A percentile compares a stretch with the other conserved stretches of the same genome.
These are phyloP conservation scores for Microplitis demolitor DNA, from an alignment of 1,140 invertebrate species.

Conservation along the genomic window DNA sequence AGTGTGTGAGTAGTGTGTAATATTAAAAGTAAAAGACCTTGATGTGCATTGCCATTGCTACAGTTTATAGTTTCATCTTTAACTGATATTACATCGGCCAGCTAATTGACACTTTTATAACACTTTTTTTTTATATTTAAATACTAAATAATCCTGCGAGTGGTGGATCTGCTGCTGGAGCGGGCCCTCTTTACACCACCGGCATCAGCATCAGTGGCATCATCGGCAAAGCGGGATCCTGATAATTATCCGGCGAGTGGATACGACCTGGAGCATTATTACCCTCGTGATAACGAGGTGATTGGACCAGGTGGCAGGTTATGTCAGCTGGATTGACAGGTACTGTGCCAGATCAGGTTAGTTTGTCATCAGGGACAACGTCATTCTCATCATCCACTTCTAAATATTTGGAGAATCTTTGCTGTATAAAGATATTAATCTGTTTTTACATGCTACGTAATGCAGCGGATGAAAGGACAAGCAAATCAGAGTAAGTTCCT, in stretches of 20 bases:
- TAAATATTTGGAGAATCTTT: not conserved
- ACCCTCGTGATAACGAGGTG: not conserved
- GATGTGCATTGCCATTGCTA: not conserved
- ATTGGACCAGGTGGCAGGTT: conserved; percentile 48
- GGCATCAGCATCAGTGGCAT: too few relatives aligned
- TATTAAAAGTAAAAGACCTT: not conserved
- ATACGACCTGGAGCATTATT: conserved; percentile 1
- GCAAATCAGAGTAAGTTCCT: conserved; percentile 64
- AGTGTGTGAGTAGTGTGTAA: conserved; percentile 9
- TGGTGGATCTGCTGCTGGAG: too few relatives aligned
- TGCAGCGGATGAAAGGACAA: conserved; percentile 90
- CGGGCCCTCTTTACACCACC: too few relatives aligned
- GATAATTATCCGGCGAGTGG: too few relatives aligned
- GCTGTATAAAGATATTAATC: conserved; percentile 25
- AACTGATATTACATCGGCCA: too few relatives aligned
- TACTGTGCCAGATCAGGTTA: conserved; percentile 58
- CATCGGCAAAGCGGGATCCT: too few relatives aligned
- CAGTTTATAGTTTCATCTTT: not conserved
- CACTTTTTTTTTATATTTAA: too few relatives aligned
- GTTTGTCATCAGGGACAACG: conserved; percentile 39
- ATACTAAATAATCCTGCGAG: too few relatives aligned
- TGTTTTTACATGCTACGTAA: conserved; percentile 62
- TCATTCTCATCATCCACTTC: not conserved
- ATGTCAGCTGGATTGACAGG: conserved; percentile 60
- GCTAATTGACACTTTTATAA: too few relatives aligned